Evolutionary conservation across 2,113 vertebrate genomes (phyloP), one percentile per base, ranked within the genome.

Genomic region (Actenoides hombroni): DNA sequence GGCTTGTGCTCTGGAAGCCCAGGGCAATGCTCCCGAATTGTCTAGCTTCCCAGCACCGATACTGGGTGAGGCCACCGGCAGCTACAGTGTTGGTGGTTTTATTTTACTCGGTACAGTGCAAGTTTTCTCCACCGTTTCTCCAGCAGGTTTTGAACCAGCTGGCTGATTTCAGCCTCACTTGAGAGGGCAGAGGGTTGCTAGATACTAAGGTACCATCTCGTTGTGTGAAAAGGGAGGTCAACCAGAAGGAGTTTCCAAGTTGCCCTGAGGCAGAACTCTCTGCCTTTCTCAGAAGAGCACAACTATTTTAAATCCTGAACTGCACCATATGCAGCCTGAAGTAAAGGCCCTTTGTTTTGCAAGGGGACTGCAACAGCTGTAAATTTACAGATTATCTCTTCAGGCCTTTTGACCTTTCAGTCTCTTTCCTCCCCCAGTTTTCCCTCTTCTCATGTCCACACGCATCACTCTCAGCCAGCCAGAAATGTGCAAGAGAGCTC

Each of bases 381-480:
- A 71, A 63, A 68, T 59, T 56, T 28, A 81, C 37, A 78, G 51
- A 51, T 89, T 63, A 59, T 59, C 19, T 59, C 64, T 61, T 83
- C 15, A 75, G 64, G 60, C 35, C 53, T 79, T 91, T 68, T 3
- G 5, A 44, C 35, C 28, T 73, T 75, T 76, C 51, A 46, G 5
- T 54, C 19, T 1, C 46, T 91, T 81, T 74, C 20, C 14, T 92
- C 25, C 17, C 33, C 2, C 1, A 2, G 1, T 49, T 65, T 92
- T 67, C 54, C 9, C 33, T 81, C 39, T 51, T 56, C 35, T 86
- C 53, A 5, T 2, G 1, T 87, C 61, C 39, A 20, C 15, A 14
- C 1, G 1, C 4, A 0, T 51, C 1, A 1, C 3, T 31, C 26
- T 67, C n/a, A 63, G 77, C 10, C 40, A 65, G 76, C 8, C n/a